phyloP scores from a whole-genome alignment of 2,888 invertebrate genomes.

The Plusia festucae region DNA sequence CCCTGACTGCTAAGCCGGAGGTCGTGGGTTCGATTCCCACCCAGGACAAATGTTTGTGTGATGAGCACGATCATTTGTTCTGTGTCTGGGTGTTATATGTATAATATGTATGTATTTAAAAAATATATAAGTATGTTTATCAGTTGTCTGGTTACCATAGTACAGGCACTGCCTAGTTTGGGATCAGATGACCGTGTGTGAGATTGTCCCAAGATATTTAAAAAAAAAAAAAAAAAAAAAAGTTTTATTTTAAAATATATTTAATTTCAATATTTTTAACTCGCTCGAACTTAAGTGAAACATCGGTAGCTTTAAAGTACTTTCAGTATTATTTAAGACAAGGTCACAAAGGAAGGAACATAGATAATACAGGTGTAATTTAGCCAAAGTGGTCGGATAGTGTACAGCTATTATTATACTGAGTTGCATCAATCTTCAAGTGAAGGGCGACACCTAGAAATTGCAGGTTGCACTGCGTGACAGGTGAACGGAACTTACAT shows the following conservation, averaged over 20 bases:
- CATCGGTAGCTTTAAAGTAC: conserved; percentile 22
- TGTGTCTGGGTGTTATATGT: no score
- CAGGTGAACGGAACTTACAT: conserved; percentile 67
- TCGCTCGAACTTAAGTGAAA: conserved; percentile 1
- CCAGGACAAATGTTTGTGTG: no score
- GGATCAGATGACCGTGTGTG: no score
- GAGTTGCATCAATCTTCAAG: conserved; percentile 64
- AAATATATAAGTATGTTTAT: no score
- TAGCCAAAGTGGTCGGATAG: conserved; percentile 56
- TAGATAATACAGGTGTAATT: conserved; percentile 60
- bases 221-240: no score
- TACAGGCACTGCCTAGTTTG: no score
- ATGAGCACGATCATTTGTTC: no score
- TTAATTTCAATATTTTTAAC: neutral
- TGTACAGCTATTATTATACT: conserved; percentile 59
- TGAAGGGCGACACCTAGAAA: conserved; percentile 75
- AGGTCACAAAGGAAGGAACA: conserved; percentile 48
- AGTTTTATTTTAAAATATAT: neutral
- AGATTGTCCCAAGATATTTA: no score
- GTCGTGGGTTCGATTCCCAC: no score
- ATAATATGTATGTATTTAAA: no score
- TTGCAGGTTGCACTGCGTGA: conserved; percentile 71
- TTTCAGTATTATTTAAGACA: conserved; percentile 39
- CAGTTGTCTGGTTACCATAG: no score
- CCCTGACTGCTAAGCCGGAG: no score